A percentile compares a stretch with the other conserved stretches of the same genome.
Conservation (phyloP, 1,140 invertebrate genomes). For the Idris sp. region DNA sequence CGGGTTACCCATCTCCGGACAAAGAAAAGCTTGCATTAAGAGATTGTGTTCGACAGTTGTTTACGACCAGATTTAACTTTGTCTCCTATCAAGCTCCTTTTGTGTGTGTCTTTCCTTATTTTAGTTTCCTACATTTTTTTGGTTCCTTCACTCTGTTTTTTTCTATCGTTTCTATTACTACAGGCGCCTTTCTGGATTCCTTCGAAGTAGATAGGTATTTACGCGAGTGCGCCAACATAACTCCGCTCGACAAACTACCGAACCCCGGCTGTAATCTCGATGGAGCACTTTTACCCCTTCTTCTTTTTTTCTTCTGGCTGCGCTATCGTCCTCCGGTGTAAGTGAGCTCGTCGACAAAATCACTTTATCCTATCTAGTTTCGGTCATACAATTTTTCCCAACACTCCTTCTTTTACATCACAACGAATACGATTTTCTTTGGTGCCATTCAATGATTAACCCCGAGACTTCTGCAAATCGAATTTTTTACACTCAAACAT, state of each 20-base stretch:
- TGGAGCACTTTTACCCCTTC: conserved; percentile 64
- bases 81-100: conserved; percentile 57
- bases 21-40: conserved; percentile 75
- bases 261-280: conserved; percentile 63
- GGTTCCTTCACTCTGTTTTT: conserved; percentile 19
- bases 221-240: conserved; percentile 71
- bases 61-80: conserved; percentile 72
- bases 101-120: conserved; percentile 22
- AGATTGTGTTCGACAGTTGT: conserved; percentile 77
- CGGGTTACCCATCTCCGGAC: conserved; percentile 54
- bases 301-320: conserved; percentile 28
- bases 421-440: conserved; percentile 44
- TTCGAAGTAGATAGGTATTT: conserved; percentile 65
- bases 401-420: conserved; percentile 31
- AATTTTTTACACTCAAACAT: conserved; percentile 21
- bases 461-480: conserved; percentile 21
- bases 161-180: conserved; percentile 52
- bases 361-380: conserved; percentile 58
- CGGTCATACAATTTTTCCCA: conserved; percentile 60
- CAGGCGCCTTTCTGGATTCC: conserved; percentile 35
- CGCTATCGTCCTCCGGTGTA: conserved; percentile 31
- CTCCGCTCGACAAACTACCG: conserved; percentile 70
- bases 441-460: conserved; percentile 55
- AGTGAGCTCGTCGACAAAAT: conserved; percentile 60
- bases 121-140: conserved; percentile 15